A percentile compares a stretch with the other conserved stretches of the same genome.
Evolutionary conservation across 2,113 vertebrate species (phyloP).

Genomic region (Ceratotherium simum): DNA sequence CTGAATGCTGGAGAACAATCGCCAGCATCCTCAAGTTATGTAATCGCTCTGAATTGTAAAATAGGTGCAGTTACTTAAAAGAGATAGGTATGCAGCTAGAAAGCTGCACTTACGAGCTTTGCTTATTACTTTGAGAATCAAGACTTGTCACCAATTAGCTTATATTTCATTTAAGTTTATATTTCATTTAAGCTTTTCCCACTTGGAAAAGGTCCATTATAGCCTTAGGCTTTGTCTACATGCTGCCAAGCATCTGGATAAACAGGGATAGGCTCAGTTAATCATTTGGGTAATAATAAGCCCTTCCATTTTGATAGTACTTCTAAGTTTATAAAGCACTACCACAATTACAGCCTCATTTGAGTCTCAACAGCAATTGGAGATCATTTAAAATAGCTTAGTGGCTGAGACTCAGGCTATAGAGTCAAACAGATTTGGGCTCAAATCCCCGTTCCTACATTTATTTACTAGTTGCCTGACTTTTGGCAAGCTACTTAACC

Average conservation of each 20-base stretch:
- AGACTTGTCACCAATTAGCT: conserved; percentile 50
- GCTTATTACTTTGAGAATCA: conserved; percentile 56
- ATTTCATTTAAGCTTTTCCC: conserved; percentile 58
- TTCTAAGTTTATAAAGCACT: conserved; percentile 59
- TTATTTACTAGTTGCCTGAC: conserved; percentile 21
- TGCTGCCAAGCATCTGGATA: conserved; percentile 67
- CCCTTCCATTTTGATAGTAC: conserved; percentile 50
- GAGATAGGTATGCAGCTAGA: background rate
- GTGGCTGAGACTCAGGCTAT: background rate
- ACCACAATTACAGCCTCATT: conserved; percentile 45
- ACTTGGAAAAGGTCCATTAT: conserved; percentile 60
- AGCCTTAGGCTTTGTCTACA: conserved; percentile 54
- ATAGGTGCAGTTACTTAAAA: conserved; percentile 60
- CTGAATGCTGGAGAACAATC: conserved; percentile 25
- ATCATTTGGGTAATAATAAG: conserved; percentile 54
- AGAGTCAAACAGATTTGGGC: background rate
- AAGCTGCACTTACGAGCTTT: conserved; percentile 45
- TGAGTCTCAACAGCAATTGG: conserved; percentile 5
- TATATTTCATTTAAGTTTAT: conserved; percentile 55
- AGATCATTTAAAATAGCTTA: conserved; percentile 50
- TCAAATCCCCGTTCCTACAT: background rate
- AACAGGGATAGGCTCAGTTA: conserved; percentile 53
- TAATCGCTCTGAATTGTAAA: background rate
- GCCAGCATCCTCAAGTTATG: background rate
- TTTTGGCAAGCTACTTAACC: conserved; percentile 39